Conservation (phyloP, 2,888 invertebrate genomes). For the Harpalus rufipes region DNA sequence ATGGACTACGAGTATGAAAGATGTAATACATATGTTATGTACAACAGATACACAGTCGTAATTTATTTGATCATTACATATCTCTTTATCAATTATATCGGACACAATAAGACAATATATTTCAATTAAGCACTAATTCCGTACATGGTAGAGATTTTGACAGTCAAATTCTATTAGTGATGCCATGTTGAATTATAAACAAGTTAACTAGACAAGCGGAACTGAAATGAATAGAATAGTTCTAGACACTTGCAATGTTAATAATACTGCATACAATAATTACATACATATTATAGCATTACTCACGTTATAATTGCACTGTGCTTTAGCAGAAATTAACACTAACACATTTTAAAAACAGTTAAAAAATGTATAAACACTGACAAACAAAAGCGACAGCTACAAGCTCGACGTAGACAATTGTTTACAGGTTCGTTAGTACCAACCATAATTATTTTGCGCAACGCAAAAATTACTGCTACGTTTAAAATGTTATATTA, state of each 20-base stretch:
- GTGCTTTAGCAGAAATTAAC: background rate
- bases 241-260: background rate
- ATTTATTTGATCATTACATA: background rate
- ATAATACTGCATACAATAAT: background rate
- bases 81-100: background rate
- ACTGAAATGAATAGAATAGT: background rate
- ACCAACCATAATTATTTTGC: no score
- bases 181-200: slow-evolving; percentile 24
- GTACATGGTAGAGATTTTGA: slow-evolving; percentile 13
- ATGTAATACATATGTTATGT: no score
- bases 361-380: no score
- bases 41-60: background rate
- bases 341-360: background rate
- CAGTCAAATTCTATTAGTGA: slow-evolving; percentile 26
- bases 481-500: no score
- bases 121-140: slow-evolving; percentile 11
- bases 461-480: no score
- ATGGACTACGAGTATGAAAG: no score
- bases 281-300: background rate
- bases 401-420: no score
- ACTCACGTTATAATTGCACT: background rate
- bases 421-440: no score
- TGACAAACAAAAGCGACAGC: no score
- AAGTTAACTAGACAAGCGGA: slow-evolving; percentile 15
- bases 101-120: background rate